Conservation (phyloP, 2,888 invertebrate genomes). For the Eudemis profundana region DNA sequence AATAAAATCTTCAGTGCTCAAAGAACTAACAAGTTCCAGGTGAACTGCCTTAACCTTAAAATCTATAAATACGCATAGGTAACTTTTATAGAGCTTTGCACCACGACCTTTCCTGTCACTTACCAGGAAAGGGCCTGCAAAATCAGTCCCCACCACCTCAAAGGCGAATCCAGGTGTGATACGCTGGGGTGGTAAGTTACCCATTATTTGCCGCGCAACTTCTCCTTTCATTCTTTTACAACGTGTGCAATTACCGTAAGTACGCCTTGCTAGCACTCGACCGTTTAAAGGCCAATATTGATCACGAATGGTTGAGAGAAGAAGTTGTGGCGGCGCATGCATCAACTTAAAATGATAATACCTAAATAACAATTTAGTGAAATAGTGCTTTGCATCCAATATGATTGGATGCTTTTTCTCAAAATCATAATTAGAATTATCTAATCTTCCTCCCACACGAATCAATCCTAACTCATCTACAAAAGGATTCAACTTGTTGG, state of each 20-base stretch:
- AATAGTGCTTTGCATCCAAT: too few relatives aligned
- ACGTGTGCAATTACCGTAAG: background rate
- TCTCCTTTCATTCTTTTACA: conserved; percentile 22
- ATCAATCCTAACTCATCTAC: too few relatives aligned
- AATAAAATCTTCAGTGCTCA: conserved; percentile 40
- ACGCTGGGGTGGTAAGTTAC: conserved; percentile 29
- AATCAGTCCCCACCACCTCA: conserved; percentile 24
- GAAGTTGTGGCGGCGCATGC: too few relatives aligned
- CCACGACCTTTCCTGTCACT: conserved; percentile 30
- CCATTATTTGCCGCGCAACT: conserved; percentile 32
- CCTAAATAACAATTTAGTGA: too few relatives aligned
- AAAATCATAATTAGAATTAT: too few relatives aligned
- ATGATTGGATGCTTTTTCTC: too few relatives aligned
- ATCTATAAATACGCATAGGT: conserved; percentile 40
- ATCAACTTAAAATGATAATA: too few relatives aligned
- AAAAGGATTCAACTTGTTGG: too few relatives aligned
- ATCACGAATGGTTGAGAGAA: too few relatives aligned
- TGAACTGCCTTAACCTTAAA: conserved; percentile 41
- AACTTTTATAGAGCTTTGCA: conserved; percentile 22
- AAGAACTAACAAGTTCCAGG: conserved; percentile 35
- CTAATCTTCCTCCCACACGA: too few relatives aligned
- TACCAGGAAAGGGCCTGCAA: conserved; percentile 31
- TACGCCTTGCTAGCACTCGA: conserved; percentile 11
- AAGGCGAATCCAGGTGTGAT: conserved; percentile 22
- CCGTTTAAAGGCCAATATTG: conserved; percentile 25